Conservation (phyloP, 1,140 invertebrate genomes). For the Heliconius congener region DNA sequence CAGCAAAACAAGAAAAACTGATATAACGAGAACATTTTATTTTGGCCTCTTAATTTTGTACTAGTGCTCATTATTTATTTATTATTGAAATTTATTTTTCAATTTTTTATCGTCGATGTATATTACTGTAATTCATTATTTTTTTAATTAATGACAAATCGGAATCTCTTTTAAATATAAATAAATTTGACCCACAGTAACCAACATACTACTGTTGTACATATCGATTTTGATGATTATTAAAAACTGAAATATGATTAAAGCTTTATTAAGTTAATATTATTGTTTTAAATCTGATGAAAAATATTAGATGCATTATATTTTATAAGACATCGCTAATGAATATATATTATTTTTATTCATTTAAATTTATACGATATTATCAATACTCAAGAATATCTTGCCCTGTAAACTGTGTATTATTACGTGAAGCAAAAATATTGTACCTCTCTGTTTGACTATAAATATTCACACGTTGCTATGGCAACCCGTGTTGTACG, state of each 20-base stretch:
- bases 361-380: not conserved
- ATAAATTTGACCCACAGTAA: not conserved
- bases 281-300: no score
- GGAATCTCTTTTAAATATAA: not conserved
- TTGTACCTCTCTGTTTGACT: no score
- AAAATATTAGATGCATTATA: not conserved
- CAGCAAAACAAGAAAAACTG: conserved; percentile 82
- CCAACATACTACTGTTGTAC: no score
- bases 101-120: not conserved
- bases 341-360: not conserved
- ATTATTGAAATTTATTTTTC: conserved; percentile 19
- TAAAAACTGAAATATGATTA: not conserved
- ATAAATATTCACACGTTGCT: no score
- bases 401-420: not conserved
- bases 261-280: no score
- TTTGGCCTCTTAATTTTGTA: conserved; percentile 49
- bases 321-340: not conserved
- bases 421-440: no score
- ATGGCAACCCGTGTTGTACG: no score
- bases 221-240: not conserved
- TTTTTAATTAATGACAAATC: not conserved
- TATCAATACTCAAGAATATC: not conserved
- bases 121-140: not conserved
- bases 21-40: conserved; percentile 56
- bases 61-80: conserved; percentile 49